Conservation (phyloP, 2,888 invertebrate species). For the Therioaphis trifolii region DNA sequence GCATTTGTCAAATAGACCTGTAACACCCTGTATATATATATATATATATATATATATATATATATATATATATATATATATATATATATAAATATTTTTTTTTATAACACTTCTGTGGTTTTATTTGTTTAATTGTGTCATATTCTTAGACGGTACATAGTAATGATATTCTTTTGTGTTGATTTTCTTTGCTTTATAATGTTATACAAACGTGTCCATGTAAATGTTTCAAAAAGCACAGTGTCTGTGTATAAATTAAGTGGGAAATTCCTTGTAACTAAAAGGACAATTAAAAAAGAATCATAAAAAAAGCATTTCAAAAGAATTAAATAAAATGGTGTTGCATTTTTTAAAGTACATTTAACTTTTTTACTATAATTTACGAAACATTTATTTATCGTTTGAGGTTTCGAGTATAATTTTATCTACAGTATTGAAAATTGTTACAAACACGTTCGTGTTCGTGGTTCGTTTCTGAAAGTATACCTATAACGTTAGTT, state of each 20-base stretch:
- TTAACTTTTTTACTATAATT: constrained; percentile 11
- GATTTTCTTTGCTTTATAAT: not conserved
- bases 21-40: too few relatives aligned
- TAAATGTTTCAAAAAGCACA: constrained; percentile 80
- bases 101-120: not conserved
- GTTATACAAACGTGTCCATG: constrained; percentile 8
- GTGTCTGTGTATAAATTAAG: constrained; percentile 80
- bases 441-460: too few relatives aligned
- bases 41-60: too few relatives aligned
- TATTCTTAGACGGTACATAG: not conserved
- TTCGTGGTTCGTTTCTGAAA: too few relatives aligned
- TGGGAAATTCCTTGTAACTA: constrained; percentile 83
- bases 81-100: too few relatives aligned
- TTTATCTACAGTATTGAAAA: too few relatives aligned
- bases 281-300: constrained; percentile 66
- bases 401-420: too few relatives aligned
- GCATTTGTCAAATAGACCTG: too few relatives aligned
- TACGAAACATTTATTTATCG: not conserved
- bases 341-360: not conserved
- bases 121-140: constrained; percentile 41
- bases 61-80: too few relatives aligned
- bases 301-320: not conserved
- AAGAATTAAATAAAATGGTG: constrained; percentile 1
- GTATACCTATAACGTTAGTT: too few relatives aligned
- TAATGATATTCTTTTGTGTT: constrained; percentile 48